Percentiles rank a stretch among this genome's conserved stretches.
These are phyloP conservation scores for Cranoglanis bouderius DNA, from an alignment of 2,113 vertebrate species.

Conservation along the genomic window DNA sequence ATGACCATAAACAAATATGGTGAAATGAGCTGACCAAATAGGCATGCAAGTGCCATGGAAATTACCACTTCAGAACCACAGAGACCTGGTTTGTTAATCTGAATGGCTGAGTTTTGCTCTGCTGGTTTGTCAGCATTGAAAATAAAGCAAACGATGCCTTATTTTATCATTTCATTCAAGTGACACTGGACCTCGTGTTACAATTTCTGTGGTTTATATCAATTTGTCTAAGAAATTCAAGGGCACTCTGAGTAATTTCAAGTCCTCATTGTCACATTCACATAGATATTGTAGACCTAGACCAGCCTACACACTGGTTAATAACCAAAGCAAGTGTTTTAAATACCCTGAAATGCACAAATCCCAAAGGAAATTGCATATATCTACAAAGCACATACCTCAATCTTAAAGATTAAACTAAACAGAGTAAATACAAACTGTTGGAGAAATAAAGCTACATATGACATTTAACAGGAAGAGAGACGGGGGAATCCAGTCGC, in stretches of 20 bases:
- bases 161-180: background rate
- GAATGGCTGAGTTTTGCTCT: constrained; percentile 5
- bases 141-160: background rate
- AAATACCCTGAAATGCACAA: background rate
- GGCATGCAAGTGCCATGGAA: constrained; percentile 37
- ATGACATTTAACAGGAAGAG: background rate
- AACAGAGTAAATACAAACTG: background rate
- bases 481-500: no score
- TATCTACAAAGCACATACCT: background rate
- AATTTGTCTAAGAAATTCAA: constrained; percentile 4
- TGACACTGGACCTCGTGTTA: background rate
- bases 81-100: constrained; percentile 6
- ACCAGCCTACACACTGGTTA: background rate
- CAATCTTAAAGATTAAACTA: background rate
- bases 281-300: background rate
- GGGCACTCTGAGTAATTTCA: background rate
- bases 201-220: background rate
- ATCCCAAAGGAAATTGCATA: background rate
- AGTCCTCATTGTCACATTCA: background rate
- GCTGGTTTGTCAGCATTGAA: background rate
- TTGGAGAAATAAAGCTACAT: background rate
- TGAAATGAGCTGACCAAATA: constrained; percentile 50
- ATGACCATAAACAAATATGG: constrained; percentile 39
- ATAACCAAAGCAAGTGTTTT: background rate
- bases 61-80: constrained; percentile 15